Evolutionary conservation across 2,113 vertebrate genomes (phyloP), one percentile per base, ranked within the genome.

Genomic region (Hyla sarda): DNA sequence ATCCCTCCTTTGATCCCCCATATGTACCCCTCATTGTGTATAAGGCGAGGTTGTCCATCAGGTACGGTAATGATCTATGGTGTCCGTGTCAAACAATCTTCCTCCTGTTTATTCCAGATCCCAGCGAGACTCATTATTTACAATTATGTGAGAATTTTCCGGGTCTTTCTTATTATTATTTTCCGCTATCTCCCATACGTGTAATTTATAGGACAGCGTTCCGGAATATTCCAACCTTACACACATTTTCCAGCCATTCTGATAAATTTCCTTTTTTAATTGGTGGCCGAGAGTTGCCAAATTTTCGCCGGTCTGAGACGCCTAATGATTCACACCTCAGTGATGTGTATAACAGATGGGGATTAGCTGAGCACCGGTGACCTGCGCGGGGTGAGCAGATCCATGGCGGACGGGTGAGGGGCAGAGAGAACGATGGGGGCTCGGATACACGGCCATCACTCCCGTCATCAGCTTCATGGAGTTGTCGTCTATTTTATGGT

Each of bases 41-140:
- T 41, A 41, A 41, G 41, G 23, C 10, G 56, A 6, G 32, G 25
- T 13, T 67, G 60, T 11, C 12, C 2, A 62, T 28, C 11, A 62
- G 25, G 60, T 62, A 62, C 34, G 23, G 58, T 41, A 8, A 71
- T 82, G 81, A 82, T 72, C 72, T 45, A 82, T 82, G 19, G 10
- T 60, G n/a, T 75, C 41, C 16, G 28, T 14, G 52, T 71, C n/a
- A 47, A 41, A 73, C 73, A 56, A 62, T 13, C 25, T 45, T 30
- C 30, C 45, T 58, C 50, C 62, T n/a, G 52, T 77, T 75, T 75
- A 50, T 52, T 77, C 48, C 30, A 58, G 41, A 78, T 85, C 83
- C 73, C 83, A 77, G 56, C 10, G 83, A 77, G 73, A 85, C 54
- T 52, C 67, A 85, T 85, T 84, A 84, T 47, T 65, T 48, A 58